Evolutionary conservation across 2,888 invertebrate species (phyloP).

Genomic region (Sipha maydis): DNA sequence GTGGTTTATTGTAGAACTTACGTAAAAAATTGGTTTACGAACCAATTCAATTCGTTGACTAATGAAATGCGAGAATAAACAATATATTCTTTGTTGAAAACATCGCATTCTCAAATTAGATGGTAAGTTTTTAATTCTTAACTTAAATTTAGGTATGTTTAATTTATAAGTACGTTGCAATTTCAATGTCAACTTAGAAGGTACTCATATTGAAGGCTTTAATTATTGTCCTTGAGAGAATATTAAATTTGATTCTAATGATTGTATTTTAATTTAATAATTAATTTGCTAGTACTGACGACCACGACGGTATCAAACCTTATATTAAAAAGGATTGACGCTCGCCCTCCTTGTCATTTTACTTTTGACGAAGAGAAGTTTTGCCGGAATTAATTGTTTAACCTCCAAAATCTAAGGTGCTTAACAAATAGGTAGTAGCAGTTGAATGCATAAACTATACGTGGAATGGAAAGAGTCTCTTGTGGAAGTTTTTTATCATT

Average conservation of each 20-base stretch:
- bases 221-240: neutral
- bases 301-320: neutral
- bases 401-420: neutral
- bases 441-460: neutral
- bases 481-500: neutral
- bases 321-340: neutral
- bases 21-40: neutral
- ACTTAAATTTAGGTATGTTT: neutral
- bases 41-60: neutral
- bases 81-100: neutral
- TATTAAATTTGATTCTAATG: neutral
- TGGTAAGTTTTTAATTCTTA: neutral
- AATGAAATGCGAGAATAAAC: neutral
- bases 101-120: neutral
- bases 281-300: neutral
- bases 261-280: neutral
- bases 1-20: neutral
- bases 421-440: neutral
- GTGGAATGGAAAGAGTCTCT: neutral
- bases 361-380: neutral
- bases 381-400: neutral
- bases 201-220: neutral
- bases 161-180: neutral
- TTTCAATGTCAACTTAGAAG: conserved; percentile 36
- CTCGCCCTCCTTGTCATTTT: neutral